Conservation (phyloP, 2,888 invertebrate species). For the Hirtodrosophila trivittata region DNA sequence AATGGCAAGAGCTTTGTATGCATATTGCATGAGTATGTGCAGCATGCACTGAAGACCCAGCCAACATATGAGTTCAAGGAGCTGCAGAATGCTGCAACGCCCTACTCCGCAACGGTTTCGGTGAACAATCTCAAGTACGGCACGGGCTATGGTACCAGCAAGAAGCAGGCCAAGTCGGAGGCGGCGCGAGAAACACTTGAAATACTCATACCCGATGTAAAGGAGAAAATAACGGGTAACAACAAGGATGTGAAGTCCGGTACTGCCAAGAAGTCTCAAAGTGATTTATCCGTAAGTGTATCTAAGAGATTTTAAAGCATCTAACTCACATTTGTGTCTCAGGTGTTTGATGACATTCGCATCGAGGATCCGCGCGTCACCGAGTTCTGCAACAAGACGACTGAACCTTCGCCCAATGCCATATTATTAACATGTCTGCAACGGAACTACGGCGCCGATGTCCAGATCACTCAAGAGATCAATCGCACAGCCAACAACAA, state of each 20-base stretch:
- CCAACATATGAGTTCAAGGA: constrained; percentile 97
- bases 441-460: constrained; percentile 95
- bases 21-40: constrained; percentile 98
- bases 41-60: constrained; percentile 96
- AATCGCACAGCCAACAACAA: constrained; percentile 94
- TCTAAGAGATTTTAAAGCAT: not conserved
- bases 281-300: constrained; percentile 85
- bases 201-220: constrained; percentile 96
- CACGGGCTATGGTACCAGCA: constrained; percentile 96
- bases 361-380: constrained; percentile 97
- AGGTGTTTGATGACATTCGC: constrained; percentile 96
- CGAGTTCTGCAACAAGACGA: constrained; percentile 97
- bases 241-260: constrained; percentile 69
- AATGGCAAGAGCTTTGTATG: constrained; percentile 97
- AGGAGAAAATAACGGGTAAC: constrained; percentile 90
- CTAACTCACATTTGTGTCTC: constrained; percentile 5
- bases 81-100: constrained; percentile 95
- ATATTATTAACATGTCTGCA: constrained; percentile 96
- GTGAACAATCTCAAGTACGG: constrained; percentile 97
- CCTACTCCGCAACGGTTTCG: constrained; percentile 96
- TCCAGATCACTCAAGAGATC: constrained; percentile 93
- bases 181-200: constrained; percentile 95
- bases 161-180: constrained; percentile 97
- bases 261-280: constrained; percentile 82
- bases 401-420: constrained; percentile 97